Evolutionary conservation across 2,888 invertebrate species (phyloP).

Genomic region (Herminia tarsipennalis): DNA sequence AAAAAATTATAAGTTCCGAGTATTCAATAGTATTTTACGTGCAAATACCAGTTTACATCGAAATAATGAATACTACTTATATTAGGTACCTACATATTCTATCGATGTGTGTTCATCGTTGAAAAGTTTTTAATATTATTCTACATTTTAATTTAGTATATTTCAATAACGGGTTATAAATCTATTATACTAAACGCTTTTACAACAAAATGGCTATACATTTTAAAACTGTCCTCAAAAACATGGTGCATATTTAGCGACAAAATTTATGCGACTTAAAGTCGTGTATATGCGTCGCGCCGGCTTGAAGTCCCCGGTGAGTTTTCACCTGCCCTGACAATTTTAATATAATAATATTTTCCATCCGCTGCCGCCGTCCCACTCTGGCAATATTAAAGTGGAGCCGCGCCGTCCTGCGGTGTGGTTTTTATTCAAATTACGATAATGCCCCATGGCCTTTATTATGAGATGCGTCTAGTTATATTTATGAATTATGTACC

Average conservation of each 20-base stretch:
- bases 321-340: constrained; percentile 64
- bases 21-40: too few relatives aligned
- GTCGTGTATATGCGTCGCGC: constrained; percentile 35
- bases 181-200: neutral
- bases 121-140: too few relatives aligned
- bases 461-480: constrained; percentile 33
- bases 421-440: constrained; percentile 47
- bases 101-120: too few relatives aligned
- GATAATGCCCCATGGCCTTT: constrained; percentile 35
- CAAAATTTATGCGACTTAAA: constrained; percentile 36
- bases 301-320: constrained; percentile 48
- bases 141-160: neutral
- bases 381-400: constrained; percentile 49
- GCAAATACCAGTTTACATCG: too few relatives aligned
- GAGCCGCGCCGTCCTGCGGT: constrained; percentile 24
- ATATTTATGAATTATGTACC: constrained; percentile 4
- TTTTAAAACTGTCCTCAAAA: constrained; percentile 3
- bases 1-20: too few relatives aligned
- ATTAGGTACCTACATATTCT: too few relatives aligned
- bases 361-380: constrained; percentile 29
- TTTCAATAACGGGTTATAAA: neutral
- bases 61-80: too few relatives aligned
- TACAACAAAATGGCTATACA: neutral
- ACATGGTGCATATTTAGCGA: constrained; percentile 32
- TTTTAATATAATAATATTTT: constrained; percentile 74